Conservation (phyloP, 2,797 vertebrate genomes). For the Benthosema pterotum region DNA sequence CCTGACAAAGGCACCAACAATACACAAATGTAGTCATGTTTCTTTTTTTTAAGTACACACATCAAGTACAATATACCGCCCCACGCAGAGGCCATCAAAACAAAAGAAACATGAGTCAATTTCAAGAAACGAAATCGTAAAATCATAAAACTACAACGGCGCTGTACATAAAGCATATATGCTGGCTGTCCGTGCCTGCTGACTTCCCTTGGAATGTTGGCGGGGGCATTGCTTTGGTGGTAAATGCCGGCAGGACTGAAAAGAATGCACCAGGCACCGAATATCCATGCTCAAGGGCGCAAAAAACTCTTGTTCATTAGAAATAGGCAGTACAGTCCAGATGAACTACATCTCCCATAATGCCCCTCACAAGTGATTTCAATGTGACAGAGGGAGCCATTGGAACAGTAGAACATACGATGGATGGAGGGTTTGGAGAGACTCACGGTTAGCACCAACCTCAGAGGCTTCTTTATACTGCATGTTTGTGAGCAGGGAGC, state of each 20-base stretch:
- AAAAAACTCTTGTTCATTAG: conserved; percentile 45
- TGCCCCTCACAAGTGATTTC: conserved; percentile 9
- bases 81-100: conserved; percentile 61
- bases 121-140: conserved; percentile 49
- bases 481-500: conserved; percentile 43
- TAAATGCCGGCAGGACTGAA: conserved; percentile 58
- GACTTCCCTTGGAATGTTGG: conserved; percentile 59
- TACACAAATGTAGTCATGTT: conserved; percentile 71
- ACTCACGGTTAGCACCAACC: conserved; percentile 69
- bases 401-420: conserved; percentile 34
- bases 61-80: conserved; percentile 65
- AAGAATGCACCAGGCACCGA: conserved; percentile 59
- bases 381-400: conserved; percentile 29
- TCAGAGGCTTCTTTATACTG: conserved; percentile 39
- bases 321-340: conserved; percentile 43
- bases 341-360: conserved; percentile 28
- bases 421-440: conserved; percentile 41
- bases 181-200: conserved; percentile 46
- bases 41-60: conserved; percentile 68
- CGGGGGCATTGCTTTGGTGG: conserved; percentile 51
- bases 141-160: conserved; percentile 58
- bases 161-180: conserved; percentile 61
- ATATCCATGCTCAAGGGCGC: conserved; percentile 35
- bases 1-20: conserved; percentile 77
- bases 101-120: conserved; percentile 47